Percentiles rank a stretch among this genome's conserved stretches.
phyloP scores from a whole-genome alignment of 2,888 invertebrate genomes.

The Diachrysia chrysitis region DNA sequence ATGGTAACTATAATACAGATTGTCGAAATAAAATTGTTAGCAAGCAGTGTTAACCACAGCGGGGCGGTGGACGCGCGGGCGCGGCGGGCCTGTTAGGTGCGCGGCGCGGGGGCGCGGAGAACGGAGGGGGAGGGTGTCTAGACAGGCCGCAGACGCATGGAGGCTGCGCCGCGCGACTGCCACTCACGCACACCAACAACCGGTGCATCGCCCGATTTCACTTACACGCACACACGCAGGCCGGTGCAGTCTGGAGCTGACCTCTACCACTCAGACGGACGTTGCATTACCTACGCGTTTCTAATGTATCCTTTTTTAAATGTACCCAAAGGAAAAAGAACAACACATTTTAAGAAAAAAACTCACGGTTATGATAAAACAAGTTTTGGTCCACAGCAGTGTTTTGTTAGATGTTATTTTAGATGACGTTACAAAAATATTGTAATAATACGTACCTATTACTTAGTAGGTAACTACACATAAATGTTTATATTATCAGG shows the following conservation, averaged over 20 bases:
- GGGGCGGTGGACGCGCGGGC: constrained; percentile 51
- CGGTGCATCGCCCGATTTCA: constrained; percentile 77
- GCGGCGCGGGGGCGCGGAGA: constrained; percentile 61
- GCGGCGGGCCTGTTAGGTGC: constrained; percentile 30
- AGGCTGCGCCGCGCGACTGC: constrained; percentile 82
- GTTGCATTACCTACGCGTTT: constrained; percentile 66
- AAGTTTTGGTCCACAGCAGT: not conserved
- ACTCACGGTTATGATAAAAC: not conserved
- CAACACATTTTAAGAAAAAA: not conserved
- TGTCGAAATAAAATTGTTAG: constrained; percentile 65
- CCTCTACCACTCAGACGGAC: constrained; percentile 74
- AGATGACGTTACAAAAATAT: not conserved
- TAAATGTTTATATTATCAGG: no score
- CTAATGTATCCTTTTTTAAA: constrained; percentile 46
- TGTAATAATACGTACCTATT: no score
- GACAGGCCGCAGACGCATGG: constrained; percentile 88
- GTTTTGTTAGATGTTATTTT: not conserved
- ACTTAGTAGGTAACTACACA: not conserved
- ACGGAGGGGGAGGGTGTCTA: constrained; percentile 78
- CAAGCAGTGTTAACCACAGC: constrained; percentile 60
- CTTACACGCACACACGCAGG: constrained; percentile 59
- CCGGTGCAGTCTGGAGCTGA: constrained; percentile 72
- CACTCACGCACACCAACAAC: constrained; percentile 73
- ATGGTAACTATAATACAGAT: constrained; percentile 49
- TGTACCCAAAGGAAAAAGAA: not conserved